Conservation (phyloP, 2,888 invertebrate species). For the Drosophila kambysellisi region DNA sequence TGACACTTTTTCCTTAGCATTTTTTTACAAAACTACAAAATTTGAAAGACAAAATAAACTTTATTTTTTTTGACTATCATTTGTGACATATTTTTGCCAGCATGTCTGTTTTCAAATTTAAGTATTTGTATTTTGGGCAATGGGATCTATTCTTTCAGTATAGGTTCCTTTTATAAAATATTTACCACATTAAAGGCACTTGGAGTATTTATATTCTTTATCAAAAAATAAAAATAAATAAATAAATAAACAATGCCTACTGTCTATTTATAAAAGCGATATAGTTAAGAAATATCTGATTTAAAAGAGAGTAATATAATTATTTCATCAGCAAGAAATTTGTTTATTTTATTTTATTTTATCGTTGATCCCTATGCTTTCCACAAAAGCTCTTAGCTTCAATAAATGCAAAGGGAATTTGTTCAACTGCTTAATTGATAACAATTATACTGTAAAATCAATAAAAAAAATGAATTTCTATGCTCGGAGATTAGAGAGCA, state of each 20-base stretch:
- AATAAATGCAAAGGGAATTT: slow-evolving; percentile 4
- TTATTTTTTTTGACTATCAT: background rate
- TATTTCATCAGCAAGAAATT: background rate
- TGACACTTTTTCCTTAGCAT: slow-evolving; percentile 49
- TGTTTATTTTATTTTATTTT: background rate
- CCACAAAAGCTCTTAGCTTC: background rate
- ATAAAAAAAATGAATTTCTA: slow-evolving; percentile 5
- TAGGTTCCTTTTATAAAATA: background rate
- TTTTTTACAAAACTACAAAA: slow-evolving; percentile 23
- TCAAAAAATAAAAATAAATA: background rate
- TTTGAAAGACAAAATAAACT: slow-evolving; percentile 4
- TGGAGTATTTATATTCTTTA: background rate
- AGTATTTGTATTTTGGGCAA: background rate
- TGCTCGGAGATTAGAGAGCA: slow-evolving; percentile 13
- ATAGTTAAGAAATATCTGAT: background rate
- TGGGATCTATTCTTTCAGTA: background rate
- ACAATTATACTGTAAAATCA: background rate
- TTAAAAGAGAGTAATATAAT: background rate
- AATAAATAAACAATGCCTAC: background rate
- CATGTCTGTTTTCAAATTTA: background rate
- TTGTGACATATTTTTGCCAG: slow-evolving; percentile 36
- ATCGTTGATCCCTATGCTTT: background rate
- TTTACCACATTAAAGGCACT: background rate
- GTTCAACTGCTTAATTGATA: slow-evolving; percentile 20
- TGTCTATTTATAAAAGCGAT: background rate